Conservation (phyloP, 2,113 vertebrate species). For the Erpornis zantholeuca region DNA sequence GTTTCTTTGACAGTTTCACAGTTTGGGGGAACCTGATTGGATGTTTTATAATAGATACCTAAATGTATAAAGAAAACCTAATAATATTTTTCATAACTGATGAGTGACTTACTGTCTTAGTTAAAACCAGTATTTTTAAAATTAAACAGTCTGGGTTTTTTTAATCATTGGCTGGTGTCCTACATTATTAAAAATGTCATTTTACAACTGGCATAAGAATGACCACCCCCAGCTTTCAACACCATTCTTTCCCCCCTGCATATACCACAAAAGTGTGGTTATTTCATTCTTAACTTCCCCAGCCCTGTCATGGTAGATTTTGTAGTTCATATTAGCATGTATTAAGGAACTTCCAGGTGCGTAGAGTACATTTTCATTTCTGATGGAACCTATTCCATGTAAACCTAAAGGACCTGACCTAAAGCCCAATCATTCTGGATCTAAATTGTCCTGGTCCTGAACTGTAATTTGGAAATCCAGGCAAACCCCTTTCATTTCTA, state of each 20-base stretch:
- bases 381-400: neutral
- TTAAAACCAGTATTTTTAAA: constrained; percentile 47
- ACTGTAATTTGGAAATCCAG: neutral
- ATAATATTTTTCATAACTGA: constrained; percentile 45
- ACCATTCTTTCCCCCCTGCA: neutral
- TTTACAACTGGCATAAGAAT: neutral
- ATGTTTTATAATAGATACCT: constrained; percentile 36
- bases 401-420: neutral
- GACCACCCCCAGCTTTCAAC: neutral
- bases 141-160: constrained; percentile 9
- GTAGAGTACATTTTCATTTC: neutral
- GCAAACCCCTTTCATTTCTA: neutral
- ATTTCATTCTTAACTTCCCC: neutral
- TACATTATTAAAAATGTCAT: constrained; percentile 23
- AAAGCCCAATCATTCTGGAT: neutral
- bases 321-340: neutral
- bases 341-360: neutral
- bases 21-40: neutral
- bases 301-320: neutral
- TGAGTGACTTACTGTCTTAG: constrained; percentile 17
- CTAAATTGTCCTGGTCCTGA: neutral
- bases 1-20: constrained; percentile 1
- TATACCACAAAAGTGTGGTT: neutral
- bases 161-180: neutral
- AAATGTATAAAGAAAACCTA: constrained; percentile 28